Evolutionary conservation across 2,113 vertebrate species (phyloP), one percentile per base, ranked within the genome.

Genomic region (Corvus cornix): DNA sequence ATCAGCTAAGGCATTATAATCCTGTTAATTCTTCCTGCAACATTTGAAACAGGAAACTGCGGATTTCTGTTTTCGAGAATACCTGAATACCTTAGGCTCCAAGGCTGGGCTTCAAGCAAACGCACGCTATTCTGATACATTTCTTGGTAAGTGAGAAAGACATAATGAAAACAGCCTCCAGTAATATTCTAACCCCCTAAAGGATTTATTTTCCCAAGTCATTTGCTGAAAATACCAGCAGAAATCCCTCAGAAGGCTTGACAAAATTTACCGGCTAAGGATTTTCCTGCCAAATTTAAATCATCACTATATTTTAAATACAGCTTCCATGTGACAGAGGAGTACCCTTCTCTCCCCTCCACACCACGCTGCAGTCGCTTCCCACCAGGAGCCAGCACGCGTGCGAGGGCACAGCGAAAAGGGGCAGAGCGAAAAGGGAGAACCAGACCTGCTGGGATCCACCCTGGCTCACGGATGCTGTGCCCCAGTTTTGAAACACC

Each of bases 191-290:
- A 94, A 87, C 22, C 58, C 58, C 33, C 43, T 39, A 33, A 58
- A 70, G 70, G 51, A 95, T 63, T 87, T 33, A 41, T 69, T 66
- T 84, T 58, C 51, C 37, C 84, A 87, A 79, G 78, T 79, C 1
- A 62, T 27, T 78, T 93, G 59, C 77, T 58, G 74, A 79, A 95
- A 86, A 75, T 53, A 87, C 8, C 37, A 52, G 78, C 55, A 87
- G 77, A 79, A 89, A 87, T 41, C n/a, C 66, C 37, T 76, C 37
- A 66, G 52, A 88, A 88, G 21, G 31, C 3, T 9, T 35, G 74
- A 55, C 46, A 91, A 78, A 84, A 80, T 73, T 26, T 53, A 89
- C 76, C 0, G 0, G 46, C 26, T 56, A 52, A 30, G 49, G 67
- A 91, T 62, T 76, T 95, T 89, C 28, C 55, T 62, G 53, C 30